Conservation (phyloP, 2,888 invertebrate genomes). For the Camptogramma bilineatum region DNA sequence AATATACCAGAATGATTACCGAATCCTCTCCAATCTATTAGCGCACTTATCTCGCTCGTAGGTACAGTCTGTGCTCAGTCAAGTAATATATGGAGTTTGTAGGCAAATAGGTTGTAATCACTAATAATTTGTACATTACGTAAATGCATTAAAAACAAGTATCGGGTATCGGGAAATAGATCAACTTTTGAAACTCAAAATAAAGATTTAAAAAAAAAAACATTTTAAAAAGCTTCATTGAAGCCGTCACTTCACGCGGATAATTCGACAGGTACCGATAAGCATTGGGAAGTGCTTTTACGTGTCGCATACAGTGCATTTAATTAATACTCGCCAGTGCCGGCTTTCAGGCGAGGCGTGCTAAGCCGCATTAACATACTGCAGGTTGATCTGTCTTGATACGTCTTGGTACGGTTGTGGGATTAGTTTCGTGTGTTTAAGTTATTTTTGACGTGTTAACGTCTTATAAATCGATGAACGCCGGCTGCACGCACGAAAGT, state of each 20-base stretch:
- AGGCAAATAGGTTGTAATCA: no score
- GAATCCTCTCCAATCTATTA: no score
- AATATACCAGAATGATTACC: no score
- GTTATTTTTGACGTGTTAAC: no score
- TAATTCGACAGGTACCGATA: slow-evolving; percentile 44
- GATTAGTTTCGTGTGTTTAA: slow-evolving; percentile 13
- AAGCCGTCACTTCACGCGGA: slow-evolving; percentile 24
- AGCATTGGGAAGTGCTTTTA: slow-evolving; percentile 45
- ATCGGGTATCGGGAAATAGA: no score
- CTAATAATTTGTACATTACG: no score
- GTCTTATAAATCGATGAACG: no score
- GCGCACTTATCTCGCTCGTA: no score
- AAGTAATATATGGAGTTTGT: no score
- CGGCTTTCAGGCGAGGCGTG: slow-evolving; percentile 40
- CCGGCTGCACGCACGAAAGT: no score
- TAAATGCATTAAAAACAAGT: no score
- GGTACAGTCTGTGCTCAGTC: no score
- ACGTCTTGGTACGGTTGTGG: slow-evolving; percentile 18
- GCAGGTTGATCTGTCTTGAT: slow-evolving; percentile 31
- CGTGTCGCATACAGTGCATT: slow-evolving; percentile 46
- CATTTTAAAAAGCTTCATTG: slow-evolving; percentile 22
- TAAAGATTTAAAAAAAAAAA: slow-evolving; percentile 8
- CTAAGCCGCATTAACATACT: slow-evolving; percentile 41
- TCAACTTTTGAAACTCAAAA: neutral
- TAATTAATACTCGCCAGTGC: slow-evolving; percentile 46